phyloP scores from a whole-genome alignment of 2,113 vertebrate genomes.

The Hemicordylus capensis region DNA sequence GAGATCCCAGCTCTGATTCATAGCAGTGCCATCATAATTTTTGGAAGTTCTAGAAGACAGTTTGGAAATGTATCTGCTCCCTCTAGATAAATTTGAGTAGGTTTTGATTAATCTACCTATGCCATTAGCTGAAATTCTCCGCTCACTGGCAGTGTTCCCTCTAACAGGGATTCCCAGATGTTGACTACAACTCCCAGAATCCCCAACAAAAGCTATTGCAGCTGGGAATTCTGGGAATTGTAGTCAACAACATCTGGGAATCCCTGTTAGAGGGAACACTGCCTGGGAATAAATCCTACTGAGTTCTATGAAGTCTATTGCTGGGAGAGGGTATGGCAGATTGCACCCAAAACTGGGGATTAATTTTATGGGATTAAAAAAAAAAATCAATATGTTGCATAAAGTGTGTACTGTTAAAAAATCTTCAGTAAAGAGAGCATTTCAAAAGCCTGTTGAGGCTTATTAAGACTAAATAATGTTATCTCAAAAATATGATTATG shows the following conservation, averaged over 20 bases:
- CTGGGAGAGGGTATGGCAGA: too few species aligned
- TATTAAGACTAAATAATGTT: conserved; percentile 20
- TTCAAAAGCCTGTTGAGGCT: background rate
- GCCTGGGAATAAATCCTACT: background rate
- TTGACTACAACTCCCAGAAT: too few species aligned
- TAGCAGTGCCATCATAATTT: background rate
- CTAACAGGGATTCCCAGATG: too few species aligned
- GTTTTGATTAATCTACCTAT: background rate
- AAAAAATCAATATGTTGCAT: background rate
- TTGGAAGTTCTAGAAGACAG: background rate
- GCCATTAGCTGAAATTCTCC: background rate
- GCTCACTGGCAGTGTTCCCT: background rate
- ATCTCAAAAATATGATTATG: background rate
- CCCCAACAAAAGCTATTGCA: too few species aligned
- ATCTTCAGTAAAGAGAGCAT: background rate
- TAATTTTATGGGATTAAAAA: background rate
- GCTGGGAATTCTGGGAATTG: too few species aligned
- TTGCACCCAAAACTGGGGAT: background rate
- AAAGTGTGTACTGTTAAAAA: conserved; percentile 17
- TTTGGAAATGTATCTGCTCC: background rate
- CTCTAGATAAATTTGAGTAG: background rate
- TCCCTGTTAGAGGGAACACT: too few species aligned
- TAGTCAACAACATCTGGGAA: too few species aligned
- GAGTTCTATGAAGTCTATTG: background rate
- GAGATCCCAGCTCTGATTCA: background rate